These are phyloP conservation scores for Heliothis subflexa DNA, from an alignment of 1,140 invertebrate genomes.

Conservation along the genomic window DNA sequence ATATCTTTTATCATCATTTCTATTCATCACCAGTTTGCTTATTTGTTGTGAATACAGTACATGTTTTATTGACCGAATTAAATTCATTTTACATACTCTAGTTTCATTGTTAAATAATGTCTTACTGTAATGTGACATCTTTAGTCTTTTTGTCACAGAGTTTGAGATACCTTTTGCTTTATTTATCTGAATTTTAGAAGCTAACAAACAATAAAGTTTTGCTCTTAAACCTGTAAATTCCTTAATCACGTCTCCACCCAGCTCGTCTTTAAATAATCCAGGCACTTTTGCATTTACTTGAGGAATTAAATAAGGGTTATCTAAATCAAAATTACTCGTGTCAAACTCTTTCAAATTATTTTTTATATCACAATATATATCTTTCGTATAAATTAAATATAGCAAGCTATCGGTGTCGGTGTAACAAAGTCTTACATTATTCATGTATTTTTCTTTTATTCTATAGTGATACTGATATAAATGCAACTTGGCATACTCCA, in stretches of 20 bases:
- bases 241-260: constrained; percentile 3
- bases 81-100: neutral
- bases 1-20: constrained; percentile 14
- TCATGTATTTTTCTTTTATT: neutral
- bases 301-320: constrained; percentile 2
- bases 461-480: constrained; percentile 6
- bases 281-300: neutral
- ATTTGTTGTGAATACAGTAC: constrained; percentile 4
- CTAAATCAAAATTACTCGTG: constrained; percentile 10
- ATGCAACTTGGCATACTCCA: neutral
- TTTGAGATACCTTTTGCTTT: constrained; percentile 20
- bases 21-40: constrained; percentile 7
- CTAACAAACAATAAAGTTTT: neutral
- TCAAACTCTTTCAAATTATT: neutral
- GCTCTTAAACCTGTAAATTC: constrained; percentile 19
- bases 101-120: neutral
- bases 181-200: constrained; percentile 4
- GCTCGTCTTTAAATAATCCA: constrained; percentile 6
- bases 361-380: constrained; percentile 9
- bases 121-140: neutral
- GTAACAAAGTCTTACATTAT: constrained; percentile 8
- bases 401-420: constrained; percentile 8
- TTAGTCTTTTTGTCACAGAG: neutral
- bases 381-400: constrained; percentile 5
- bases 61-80: constrained; percentile 12